A percentile compares a stretch with the other conserved stretches of the same genome.
Evolutionary conservation across 2,797 vertebrate species (phyloP).

Genomic region (Gymnothorax reevesii): DNA sequence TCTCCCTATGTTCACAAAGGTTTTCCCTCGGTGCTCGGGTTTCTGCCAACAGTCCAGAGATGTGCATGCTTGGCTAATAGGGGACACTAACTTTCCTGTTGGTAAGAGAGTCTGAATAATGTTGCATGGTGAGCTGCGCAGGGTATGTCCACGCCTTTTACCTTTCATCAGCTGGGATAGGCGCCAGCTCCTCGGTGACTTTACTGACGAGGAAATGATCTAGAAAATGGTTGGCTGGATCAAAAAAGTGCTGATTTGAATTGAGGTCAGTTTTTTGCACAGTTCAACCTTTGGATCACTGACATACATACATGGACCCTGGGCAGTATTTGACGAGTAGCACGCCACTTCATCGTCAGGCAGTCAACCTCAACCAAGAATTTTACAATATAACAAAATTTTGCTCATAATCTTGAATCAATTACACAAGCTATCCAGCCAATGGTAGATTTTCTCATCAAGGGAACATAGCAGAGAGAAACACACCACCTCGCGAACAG

Average conservation of each 20-base stretch:
- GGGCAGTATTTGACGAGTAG: not conserved
- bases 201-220: too few species aligned
- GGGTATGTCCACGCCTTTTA: too few species aligned
- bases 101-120: too few species aligned
- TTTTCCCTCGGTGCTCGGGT: too few species aligned
- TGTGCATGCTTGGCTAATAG: too few species aligned
- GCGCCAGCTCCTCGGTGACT: too few species aligned
- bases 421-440: not conserved
- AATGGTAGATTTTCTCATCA: not conserved
- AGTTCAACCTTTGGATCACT: not conserved
- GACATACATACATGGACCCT: not conserved
- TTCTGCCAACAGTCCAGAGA: too few species aligned
- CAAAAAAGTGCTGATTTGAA: conserved; percentile 3
- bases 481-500: not conserved
- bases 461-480: not conserved
- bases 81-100: too few species aligned
- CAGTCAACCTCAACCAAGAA: not conserved
- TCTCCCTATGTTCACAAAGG: too few species aligned
- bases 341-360: not conserved
- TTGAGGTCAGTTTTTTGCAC: not conserved
- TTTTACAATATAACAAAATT: not conserved
- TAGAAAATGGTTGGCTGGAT: not conserved
- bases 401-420: not conserved
- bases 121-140: too few species aligned
- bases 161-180: too few species aligned